Percentiles rank a stretch among this genome's conserved stretches.
Evolutionary conservation across 1,140 invertebrate genomes (phyloP).

Genomic region (Metopolophium dirhodum): DNA sequence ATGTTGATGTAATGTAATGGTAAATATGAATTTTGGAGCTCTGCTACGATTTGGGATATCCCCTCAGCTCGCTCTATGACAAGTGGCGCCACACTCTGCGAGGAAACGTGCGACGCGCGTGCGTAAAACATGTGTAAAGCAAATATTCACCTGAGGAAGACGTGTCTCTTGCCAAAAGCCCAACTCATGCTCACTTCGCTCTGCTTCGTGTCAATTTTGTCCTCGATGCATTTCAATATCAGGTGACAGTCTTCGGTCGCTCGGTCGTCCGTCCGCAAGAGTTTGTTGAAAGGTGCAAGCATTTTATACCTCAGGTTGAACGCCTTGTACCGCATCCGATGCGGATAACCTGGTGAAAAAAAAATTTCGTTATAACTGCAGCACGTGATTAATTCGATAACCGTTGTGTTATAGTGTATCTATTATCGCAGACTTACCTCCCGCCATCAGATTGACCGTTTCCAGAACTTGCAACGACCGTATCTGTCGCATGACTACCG

Average conservation of each 20-base stretch:
- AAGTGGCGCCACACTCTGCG: background rate
- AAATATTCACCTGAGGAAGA: constrained; percentile 75
- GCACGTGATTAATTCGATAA: background rate
- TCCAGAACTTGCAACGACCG: constrained; percentile 90
- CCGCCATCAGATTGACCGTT: constrained; percentile 93
- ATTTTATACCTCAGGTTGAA: constrained; percentile 86
- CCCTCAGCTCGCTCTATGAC: no score
- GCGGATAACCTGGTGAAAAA: constrained; percentile 75
- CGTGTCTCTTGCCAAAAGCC: constrained; percentile 91
- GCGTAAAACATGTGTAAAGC: background rate
- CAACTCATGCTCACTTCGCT: constrained; percentile 73
- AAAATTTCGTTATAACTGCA: background rate
- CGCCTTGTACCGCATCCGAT: constrained; percentile 94
- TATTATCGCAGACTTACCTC: constrained; percentile 64
- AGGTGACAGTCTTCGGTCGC: constrained; percentile 80
- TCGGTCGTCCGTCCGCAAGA: constrained; percentile 80
- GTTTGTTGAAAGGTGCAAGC: constrained; percentile 77
- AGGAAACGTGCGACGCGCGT: background rate
- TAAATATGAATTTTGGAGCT: background rate
- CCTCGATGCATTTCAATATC: constrained; percentile 72
- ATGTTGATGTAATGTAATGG: no score
- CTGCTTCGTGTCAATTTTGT: constrained; percentile 62
- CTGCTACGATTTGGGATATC: no score
- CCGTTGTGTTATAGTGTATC: background rate
- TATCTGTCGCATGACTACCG: constrained; percentile 83